Conservation (phyloP, 2,888 invertebrate species). For the Scelioninae gen. 1 region DNA sequence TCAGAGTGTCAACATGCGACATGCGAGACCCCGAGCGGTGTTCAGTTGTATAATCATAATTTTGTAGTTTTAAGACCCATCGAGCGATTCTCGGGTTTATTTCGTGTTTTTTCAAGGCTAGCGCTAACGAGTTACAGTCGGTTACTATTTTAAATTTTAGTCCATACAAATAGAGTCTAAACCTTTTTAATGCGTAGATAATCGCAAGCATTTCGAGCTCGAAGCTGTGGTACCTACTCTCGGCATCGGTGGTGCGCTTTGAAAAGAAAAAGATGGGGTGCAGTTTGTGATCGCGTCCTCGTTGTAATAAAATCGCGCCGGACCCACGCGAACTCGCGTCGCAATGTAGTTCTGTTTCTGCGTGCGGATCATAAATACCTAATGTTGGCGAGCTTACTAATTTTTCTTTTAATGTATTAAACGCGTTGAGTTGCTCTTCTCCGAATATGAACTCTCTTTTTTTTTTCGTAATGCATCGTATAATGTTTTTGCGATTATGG, state of each 20-base stretch:
- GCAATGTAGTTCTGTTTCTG: conserved; percentile 35
- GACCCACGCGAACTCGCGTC: conserved; percentile 24
- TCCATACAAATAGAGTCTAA: conserved; percentile 28
- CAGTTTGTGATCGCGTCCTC: conserved; percentile 15
- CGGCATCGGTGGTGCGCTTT: not conserved
- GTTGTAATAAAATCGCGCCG: conserved; percentile 35
- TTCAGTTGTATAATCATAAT: conserved; percentile 17
- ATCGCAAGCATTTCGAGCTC: conserved; percentile 35
- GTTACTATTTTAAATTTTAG: conserved; percentile 39
- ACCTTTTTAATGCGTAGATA: conserved; percentile 26
- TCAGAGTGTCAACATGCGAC: conserved; percentile 30
- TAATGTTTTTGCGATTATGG: conserved; percentile 25
- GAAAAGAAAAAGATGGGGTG: conserved; percentile 39
- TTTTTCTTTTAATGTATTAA: conserved; percentile 15
- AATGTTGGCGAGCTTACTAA: conserved; percentile 2
- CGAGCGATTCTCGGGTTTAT: conserved; percentile 25
- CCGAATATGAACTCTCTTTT: conserved; percentile 10
- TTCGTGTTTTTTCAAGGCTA: conserved; percentile 25
- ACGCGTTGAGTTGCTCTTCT: conserved; percentile 12
- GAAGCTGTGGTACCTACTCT: conserved; percentile 22
- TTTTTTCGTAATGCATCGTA: not conserved
- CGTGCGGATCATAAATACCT: conserved; percentile 14
- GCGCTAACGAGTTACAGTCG: conserved; percentile 19
- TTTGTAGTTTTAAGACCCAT: conserved; percentile 29
- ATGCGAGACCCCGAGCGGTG: conserved; percentile 13